These are phyloP conservation scores for Amyelois transitella DNA, from an alignment of 1,140 invertebrate species.

Conservation along the genomic window DNA sequence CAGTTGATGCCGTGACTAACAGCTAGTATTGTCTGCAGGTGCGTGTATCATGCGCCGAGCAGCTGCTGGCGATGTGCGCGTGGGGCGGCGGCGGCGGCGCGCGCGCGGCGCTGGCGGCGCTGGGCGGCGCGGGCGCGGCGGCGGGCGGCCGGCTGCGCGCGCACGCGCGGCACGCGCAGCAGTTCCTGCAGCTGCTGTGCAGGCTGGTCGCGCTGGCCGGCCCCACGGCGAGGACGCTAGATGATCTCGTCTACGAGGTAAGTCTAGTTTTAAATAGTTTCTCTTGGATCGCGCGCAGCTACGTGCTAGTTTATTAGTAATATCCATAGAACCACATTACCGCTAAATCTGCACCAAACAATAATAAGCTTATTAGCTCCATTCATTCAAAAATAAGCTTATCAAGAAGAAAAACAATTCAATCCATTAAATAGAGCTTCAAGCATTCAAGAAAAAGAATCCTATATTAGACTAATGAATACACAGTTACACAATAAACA, in stretches of 20 bases:
- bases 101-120: slow-evolving; percentile 41
- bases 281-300: too few species aligned
- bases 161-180: slow-evolving; percentile 54
- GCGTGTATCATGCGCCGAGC: slow-evolving; percentile 63
- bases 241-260: slow-evolving; percentile 50
- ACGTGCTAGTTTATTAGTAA: too few species aligned
- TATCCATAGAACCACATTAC: too few species aligned
- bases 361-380: too few species aligned
- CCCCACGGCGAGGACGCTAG: slow-evolving; percentile 40
- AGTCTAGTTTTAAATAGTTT: not conserved
- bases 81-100: slow-evolving; percentile 59
- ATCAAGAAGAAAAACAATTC: too few species aligned
- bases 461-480: too few species aligned
- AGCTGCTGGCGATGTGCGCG: slow-evolving; percentile 62
- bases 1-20: too few species aligned
- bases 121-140: slow-evolving; percentile 40
- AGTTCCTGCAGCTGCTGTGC: slow-evolving; percentile 67
- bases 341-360: too few species aligned
- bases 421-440: too few species aligned
- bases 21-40: slow-evolving; percentile 47
- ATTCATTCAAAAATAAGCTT: too few species aligned
- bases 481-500: too few species aligned
- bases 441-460: too few species aligned
- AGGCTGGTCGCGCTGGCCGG: slow-evolving; percentile 62
- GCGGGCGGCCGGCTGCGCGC: slow-evolving; percentile 38